Conservation (phyloP, 2,113 vertebrate species). For the Montifringilla adamsi region DNA sequence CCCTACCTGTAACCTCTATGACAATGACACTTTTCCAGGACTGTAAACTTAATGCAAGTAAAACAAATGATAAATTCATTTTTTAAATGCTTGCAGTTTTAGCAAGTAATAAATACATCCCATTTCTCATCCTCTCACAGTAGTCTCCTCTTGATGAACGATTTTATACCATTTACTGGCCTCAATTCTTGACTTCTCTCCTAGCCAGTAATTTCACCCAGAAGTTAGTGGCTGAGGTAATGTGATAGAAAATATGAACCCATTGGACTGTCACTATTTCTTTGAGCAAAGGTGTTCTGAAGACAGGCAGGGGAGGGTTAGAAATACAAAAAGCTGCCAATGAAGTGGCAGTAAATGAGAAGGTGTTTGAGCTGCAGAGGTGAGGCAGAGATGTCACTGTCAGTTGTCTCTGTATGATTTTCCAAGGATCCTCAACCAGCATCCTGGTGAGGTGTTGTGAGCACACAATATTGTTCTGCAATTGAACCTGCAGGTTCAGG, state of each 20-base stretch:
- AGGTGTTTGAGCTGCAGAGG: constrained; percentile 24
- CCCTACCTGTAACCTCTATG: not conserved
- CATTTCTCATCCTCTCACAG: not conserved
- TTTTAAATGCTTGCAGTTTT: not conserved
- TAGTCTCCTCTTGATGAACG: not conserved
- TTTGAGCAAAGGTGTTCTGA: constrained; percentile 72
- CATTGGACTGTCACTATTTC: constrained; percentile 50
- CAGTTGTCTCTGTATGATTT: constrained; percentile 67
- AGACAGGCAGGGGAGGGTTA: not conserved
- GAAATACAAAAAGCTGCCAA: not conserved
- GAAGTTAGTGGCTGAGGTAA: not conserved
- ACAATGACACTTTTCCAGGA: not conserved
- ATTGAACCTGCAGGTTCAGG: constrained; percentile 72
- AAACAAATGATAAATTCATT: not conserved
- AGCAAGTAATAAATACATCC: not conserved
- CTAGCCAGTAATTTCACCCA: not conserved
- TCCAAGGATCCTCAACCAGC: constrained; percentile 84
- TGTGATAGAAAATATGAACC: not conserved
- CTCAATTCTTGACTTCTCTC: not conserved
- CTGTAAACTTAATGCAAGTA: not conserved
- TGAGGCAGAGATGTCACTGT: not conserved
- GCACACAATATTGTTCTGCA: constrained; percentile 65
- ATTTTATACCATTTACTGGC: not conserved
- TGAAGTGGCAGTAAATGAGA: not conserved
- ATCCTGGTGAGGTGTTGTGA: constrained; percentile 72